Conservation (phyloP, 2,797 vertebrate species). For the Enteromius thamalakanensis region DNA sequence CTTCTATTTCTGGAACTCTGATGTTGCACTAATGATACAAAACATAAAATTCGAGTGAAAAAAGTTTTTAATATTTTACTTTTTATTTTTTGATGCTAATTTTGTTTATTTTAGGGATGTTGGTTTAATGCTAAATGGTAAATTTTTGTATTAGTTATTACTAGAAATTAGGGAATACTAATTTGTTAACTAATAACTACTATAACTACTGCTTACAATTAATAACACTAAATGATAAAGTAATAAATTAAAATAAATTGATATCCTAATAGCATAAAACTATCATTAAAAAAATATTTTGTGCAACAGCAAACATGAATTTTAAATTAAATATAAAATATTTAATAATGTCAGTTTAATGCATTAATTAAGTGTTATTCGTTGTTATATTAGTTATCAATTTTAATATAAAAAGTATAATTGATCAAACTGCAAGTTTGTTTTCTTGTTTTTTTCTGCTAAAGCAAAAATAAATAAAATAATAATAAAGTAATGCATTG, state of each 20-base stretch:
- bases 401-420: neutral
- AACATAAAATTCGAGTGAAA: too few species aligned
- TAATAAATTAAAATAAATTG: too few species aligned
- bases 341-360: neutral
- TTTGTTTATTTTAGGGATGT: neutral
- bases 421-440: too few species aligned
- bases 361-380: neutral
- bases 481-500: neutral
- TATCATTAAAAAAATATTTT: too few species aligned
- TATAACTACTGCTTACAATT: neutral
- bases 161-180: neutral
- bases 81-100: neutral
- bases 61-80: neutral
- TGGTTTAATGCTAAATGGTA: neutral
- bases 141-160: neutral
- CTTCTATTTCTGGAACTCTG: too few species aligned
- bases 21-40: too few species aligned
- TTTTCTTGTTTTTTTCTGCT: neutral
- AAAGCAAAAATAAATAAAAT: neutral
- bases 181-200: neutral
- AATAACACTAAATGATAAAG: neutral
- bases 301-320: too few species aligned
- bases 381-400: neutral
- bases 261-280: too few species aligned
- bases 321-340: neutral